Conservation (phyloP, 2,888 invertebrate genomes). For the Tinea trinotella region DNA sequence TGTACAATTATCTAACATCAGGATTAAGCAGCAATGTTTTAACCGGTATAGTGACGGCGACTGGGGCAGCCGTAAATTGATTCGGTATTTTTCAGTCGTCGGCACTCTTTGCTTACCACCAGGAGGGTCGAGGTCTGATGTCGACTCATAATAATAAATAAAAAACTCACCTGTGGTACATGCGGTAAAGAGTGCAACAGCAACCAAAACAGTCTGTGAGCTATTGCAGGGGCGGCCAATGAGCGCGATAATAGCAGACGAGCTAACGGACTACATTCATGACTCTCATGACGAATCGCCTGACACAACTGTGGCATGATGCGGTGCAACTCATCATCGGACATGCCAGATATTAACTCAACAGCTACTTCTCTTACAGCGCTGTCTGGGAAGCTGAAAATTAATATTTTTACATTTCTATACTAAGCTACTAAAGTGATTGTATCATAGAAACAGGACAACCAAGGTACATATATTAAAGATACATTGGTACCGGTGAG, state of each 20-base stretch:
- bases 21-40: too few relatives aligned
- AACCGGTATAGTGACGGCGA: too few relatives aligned
- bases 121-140: too few relatives aligned
- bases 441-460: too few relatives aligned
- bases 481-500: too few relatives aligned
- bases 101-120: too few relatives aligned
- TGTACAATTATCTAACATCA: too few relatives aligned
- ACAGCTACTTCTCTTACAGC: conserved; percentile 90
- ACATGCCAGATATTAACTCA: conserved; percentile 82
- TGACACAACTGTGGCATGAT: conserved; percentile 95
- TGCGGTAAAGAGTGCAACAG: conserved; percentile 88
- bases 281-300: conserved; percentile 91
- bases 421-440: too few relatives aligned
- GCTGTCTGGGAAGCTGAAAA: conserved; percentile 88
- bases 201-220: conserved; percentile 96
- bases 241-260: conserved; percentile 86
- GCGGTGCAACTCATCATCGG: conserved; percentile 90
- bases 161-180: conserved; percentile 79
- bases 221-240: conserved; percentile 88
- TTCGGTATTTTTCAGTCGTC: too few relatives aligned
- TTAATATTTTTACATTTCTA: background rate
- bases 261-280: conserved; percentile 90
- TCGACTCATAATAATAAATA: too few relatives aligned
- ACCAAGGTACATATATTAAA: too few relatives aligned
- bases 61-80: too few relatives aligned